Base-by-base conservation (phyloP, 2,888 invertebrate species). In the Epirrhoe alternata region DNA sequence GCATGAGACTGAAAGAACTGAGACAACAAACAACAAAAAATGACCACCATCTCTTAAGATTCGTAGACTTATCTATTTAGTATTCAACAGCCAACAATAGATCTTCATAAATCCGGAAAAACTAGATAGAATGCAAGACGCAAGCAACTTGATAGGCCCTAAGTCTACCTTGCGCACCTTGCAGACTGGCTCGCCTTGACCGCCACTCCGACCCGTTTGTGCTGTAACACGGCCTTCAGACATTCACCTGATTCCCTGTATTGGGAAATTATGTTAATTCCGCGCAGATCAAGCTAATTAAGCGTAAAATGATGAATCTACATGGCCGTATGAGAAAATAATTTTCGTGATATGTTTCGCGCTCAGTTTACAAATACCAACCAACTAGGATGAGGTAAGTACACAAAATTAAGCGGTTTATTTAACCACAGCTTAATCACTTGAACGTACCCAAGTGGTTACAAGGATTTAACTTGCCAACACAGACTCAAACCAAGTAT, bases 121-220 rank as follows among this genome's bases (percentile, higher is more conserved):
- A 61, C 67, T 53, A 33, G 67, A 53, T 60, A 52, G 38, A 35
- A 51, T 5, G n/a, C 24, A 45, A 24, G 62, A 69, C 64, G 61
- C 61, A 72, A 66, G 66, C 75, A 79, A 84, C 70, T 66, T 66
- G 83, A 83, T 79, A 81, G 66, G 68, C 7, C 61, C 66, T 60
- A 72, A 68, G 63, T 64, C 60, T 55, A 62, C 72, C 72, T 72
- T 74, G 71, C 67, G 77, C 79, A 76, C 79, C 76, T 78, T 77
- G 79, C 72, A 69, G 58, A 56, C 75, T 56, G 54, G 83, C 66
- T 86, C 69, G 83, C 87, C 87, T 87, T 87, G 87, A 83, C 87
- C 87, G 84, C 78, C 79, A 80, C 76, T 71, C 59, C 66, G 76
- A 80, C 82, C 77, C 66, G 82, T 77, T 79, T 66, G 31, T 56